phyloP scores from a whole-genome alignment of 2,113 vertebrate genomes.

The Pelmatolapia mariae region DNA sequence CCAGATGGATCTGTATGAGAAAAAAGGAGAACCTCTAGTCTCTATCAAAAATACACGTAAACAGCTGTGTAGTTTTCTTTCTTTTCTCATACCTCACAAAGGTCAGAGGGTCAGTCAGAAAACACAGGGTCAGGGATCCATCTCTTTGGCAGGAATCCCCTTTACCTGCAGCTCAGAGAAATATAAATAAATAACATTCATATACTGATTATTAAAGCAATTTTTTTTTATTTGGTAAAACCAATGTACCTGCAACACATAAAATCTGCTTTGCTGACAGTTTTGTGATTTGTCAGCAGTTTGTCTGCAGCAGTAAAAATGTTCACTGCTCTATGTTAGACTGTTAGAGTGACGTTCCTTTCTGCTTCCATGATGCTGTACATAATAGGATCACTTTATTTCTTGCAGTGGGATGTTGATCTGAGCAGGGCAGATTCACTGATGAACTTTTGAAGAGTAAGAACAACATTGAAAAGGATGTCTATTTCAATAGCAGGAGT shows the following conservation, averaged over 20 bases:
- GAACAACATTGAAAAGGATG: no score
- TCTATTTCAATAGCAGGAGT: no score
- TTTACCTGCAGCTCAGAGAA: background rate
- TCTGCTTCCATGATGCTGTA: background rate
- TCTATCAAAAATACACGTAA: background rate
- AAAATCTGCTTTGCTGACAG: background rate
- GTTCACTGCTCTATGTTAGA: background rate
- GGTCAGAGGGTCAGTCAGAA: background rate
- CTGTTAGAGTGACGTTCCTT: background rate
- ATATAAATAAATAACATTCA: no score
- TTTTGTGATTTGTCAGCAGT: background rate
- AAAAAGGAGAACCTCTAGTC: background rate
- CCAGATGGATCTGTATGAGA: background rate
- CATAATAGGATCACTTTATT: background rate
- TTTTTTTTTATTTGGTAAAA: background rate
- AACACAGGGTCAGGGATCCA: rapidly evolving
- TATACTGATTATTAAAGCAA: background rate
- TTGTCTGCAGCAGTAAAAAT: background rate
- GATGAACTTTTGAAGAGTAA: no score
- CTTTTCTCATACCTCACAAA: background rate
- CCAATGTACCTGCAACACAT: background rate
- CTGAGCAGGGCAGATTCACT: background rate
- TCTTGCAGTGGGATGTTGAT: background rate
- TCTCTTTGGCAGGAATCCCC: background rate
- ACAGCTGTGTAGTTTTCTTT: background rate